A percentile compares a stretch with the other conserved stretches of the same genome.
phyloP scores from a whole-genome alignment of 2,888 invertebrate species.

The Trimorus sp. region DNA sequence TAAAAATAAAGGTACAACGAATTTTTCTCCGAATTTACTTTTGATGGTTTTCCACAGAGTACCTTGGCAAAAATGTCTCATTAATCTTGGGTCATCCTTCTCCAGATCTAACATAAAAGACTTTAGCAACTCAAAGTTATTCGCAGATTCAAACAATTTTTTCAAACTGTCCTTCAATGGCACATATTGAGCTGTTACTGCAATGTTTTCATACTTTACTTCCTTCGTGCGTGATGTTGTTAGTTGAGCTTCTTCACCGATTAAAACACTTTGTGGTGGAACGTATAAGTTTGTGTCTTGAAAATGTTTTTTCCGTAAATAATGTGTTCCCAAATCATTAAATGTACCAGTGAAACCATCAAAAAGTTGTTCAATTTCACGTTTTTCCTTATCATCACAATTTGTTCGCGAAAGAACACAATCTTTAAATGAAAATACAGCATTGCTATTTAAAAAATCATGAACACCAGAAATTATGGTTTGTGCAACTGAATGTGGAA shows the following conservation, averaged over 20 bases:
- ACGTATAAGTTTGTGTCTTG: not conserved
- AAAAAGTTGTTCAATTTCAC: not conserved
- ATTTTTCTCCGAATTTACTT: conserved; percentile 23
- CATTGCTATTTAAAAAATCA: not conserved
- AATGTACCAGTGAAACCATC: not conserved
- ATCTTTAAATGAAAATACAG: conserved; percentile 1
- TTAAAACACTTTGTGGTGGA: not conserved
- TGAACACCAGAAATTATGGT: not conserved
- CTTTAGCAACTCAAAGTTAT: conserved; percentile 14
- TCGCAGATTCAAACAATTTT: conserved; percentile 21
- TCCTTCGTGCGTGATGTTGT: not conserved
- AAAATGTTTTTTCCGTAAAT: not conserved
- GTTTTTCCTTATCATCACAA: not conserved
- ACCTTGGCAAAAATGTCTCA: conserved; percentile 41
- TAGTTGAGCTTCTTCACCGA: not conserved
- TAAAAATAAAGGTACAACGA: conserved; percentile 26
- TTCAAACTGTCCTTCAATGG: conserved; percentile 18
- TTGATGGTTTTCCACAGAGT: conserved; percentile 30
- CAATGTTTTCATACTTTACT: conserved; percentile 2
- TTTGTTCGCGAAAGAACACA: not conserved
- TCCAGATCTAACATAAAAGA: conserved; percentile 18
- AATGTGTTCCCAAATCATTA: not conserved
- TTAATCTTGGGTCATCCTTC: not conserved
- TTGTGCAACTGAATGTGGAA: not conserved
- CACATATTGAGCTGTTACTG: conserved; percentile 26